A percentile compares a stretch with the other conserved stretches of the same genome.
These are phyloP conservation scores for Seison nebaliae DNA, from an alignment of 1,140 invertebrate species.

Conservation along the genomic window DNA sequence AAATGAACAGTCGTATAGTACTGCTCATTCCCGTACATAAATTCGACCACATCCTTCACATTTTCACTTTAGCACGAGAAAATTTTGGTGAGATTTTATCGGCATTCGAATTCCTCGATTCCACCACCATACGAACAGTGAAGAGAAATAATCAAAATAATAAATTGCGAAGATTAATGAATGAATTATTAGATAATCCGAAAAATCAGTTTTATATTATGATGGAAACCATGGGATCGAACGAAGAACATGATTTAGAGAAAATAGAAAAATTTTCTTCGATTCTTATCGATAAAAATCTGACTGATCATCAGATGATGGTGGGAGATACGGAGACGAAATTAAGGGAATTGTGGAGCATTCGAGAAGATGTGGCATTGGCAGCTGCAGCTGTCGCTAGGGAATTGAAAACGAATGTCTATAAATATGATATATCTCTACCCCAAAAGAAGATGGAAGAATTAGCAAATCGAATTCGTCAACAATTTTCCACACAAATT, in stretches of 20 bases:
- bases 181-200: conserved; percentile 14
- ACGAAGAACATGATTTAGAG: conserved; percentile 50
- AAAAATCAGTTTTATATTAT: conserved; percentile 57
- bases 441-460: conserved; percentile 55
- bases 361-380: conserved; percentile 56
- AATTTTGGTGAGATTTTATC: conserved; percentile 62
- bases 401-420: conserved; percentile 38
- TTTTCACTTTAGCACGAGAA: conserved; percentile 41
- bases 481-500: conserved; percentile 24
- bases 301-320: conserved; percentile 53
- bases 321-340: conserved; percentile 37
- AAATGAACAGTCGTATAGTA: conserved; percentile 47
- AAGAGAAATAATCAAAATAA: conserved; percentile 37
- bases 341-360: conserved; percentile 45
- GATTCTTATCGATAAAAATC: conserved; percentile 38
- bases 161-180: conserved; percentile 25
- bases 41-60: conserved; percentile 47
- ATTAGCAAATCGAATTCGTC: conserved; percentile 43
- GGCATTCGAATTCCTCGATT: conserved; percentile 71
- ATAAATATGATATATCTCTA: conserved; percentile 80
- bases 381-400: conserved; percentile 38
- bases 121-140: conserved; percentile 36
- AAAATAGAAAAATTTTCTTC: conserved; percentile 54
- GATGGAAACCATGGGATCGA: conserved; percentile 62
- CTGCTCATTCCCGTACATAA: conserved; percentile 45